Evolutionary conservation across 2,888 invertebrate genomes (phyloP), one percentile per base, ranked within the genome.

Genomic region (Eupithecia tripunctaria): DNA sequence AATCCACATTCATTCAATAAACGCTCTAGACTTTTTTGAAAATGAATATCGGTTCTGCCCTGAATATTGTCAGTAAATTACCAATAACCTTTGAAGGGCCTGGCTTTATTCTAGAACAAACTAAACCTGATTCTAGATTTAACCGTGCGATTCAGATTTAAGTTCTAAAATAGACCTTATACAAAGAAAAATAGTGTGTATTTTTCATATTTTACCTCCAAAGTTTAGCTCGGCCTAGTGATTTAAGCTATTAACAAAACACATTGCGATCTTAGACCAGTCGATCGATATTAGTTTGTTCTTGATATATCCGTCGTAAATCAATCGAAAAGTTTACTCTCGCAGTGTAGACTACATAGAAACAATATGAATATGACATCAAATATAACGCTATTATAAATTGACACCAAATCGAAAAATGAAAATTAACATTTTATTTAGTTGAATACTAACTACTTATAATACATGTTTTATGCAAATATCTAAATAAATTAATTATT

Each of bases 371-470:
- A 76, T 75, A 74, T 21, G 74, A 75, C 77, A 78, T 71, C 77
- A 76, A 63, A 74, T 56, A 73, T 41, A 74, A 29, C 32, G 38
- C 56, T 68, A 21, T 64, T 21, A 10, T 0, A 10, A 73, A 74
- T 74, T 70, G 79, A 80, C 79, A 80, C 78, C 76, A 78, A 79
- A 81, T 78, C 76, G 79, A 77, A 81, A 25, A 78, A 79, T 78
- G 75, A 79, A 70, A 82, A 79, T 84, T 83, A 83, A 83, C 82
- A 84, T 79, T 77, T 79, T 78, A 84, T 84, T 86, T 85, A 83
- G 85, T 90, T 89, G 86, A 89, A 91, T 84, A 85, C 93, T 93
- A 93, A 91, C 93, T 93, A 93, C 91, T 90, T 92, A 93, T 88
- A 77, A 88, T 92, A 92, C 91, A 92, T 88, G 84, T 85, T 90